Base-by-base conservation (phyloP, 2,113 vertebrate genomes). In the Gallinago paraguaiae region DNA sequence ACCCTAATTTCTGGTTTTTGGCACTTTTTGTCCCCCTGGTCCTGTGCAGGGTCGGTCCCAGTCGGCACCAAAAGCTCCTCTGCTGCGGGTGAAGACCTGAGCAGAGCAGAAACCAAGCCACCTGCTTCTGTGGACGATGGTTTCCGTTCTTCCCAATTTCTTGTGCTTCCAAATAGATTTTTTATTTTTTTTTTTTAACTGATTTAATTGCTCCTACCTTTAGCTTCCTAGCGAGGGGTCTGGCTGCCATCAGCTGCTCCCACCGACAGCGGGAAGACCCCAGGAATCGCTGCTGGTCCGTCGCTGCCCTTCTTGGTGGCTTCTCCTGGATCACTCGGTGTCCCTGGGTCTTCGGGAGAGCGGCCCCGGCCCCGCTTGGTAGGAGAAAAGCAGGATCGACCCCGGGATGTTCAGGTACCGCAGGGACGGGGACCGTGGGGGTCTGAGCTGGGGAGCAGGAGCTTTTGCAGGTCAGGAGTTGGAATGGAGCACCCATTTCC, bases 31-130 rank as follows among this genome's bases (percentile, higher is more conserved):
- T 71, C 50, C 64, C 11, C 27, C 53, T 31, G 43, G 1, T 56
- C 56, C 84, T 37, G 13, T 7, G 2, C 28, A 27, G 30, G 0
- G 0, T 24, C 0, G 0, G 9, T 46, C 70, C 53, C 25, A 5
- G 25, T n/a, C 0, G 0, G 63, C 63, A 17, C 69, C 1, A 0
- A 3, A 3, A 35, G 27, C 41, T 8, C 20, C 28, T 33, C 9
- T 56, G 30, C 65, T 51, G 10, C 0, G 5, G 45, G 19, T 1
- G 6, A 41, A 35, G 46, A 39, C 24, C 63, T 13, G 18, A 50
- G 17, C 0, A 1, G 27, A 53, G 67, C 33, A 3, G 39, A 60
- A 27, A 3, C 39, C 48, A 9, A 33, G 8, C 68, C 63, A 41
- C 59, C 45, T 31, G 45, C 3, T 41, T 74, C 1, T 41, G 46